Conservation (phyloP, 1,140 invertebrate species). For the Papilio polyxenes region DNA sequence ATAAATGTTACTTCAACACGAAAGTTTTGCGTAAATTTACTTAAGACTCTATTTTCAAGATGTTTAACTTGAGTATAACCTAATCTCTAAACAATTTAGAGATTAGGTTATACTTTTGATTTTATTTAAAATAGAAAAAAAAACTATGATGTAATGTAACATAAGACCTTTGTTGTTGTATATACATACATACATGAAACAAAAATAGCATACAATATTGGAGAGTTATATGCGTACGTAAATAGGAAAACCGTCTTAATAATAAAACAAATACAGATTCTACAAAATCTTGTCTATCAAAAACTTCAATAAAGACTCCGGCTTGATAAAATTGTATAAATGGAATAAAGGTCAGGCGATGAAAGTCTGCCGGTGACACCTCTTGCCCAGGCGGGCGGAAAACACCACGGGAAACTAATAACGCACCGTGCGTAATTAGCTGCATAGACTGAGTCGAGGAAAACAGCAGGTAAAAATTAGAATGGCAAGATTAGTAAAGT, state of each 20-base stretch:
- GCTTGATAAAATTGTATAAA: slow-evolving; percentile 23
- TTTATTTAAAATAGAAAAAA: too few species aligned
- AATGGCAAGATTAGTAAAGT: too few species aligned
- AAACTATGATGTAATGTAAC: too few species aligned
- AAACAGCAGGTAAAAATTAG: background rate
- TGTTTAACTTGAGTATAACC: background rate
- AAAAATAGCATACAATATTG: too few species aligned
- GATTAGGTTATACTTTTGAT: too few species aligned
- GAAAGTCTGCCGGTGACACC: slow-evolving; percentile 9
- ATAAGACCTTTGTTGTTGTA: too few species aligned
- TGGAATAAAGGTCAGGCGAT: slow-evolving; percentile 34
- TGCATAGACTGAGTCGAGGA: background rate
- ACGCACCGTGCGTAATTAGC: background rate
- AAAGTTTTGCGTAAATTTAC: background rate
- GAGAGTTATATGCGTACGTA: too few species aligned
- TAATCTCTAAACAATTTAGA: too few species aligned
- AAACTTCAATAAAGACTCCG: background rate
- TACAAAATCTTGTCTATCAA: background rate
- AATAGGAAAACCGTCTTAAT: background rate
- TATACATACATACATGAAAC: too few species aligned
- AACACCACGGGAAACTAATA: background rate
- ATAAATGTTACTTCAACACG: slow-evolving; percentile 1
- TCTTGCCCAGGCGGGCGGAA: slow-evolving; percentile 15
- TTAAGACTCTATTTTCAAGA: background rate
- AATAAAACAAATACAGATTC: background rate